Evolutionary conservation across 2,888 invertebrate species (phyloP), one percentile per base, ranked within the genome.

Genomic region (Caenorhabditis sp.): DNA sequence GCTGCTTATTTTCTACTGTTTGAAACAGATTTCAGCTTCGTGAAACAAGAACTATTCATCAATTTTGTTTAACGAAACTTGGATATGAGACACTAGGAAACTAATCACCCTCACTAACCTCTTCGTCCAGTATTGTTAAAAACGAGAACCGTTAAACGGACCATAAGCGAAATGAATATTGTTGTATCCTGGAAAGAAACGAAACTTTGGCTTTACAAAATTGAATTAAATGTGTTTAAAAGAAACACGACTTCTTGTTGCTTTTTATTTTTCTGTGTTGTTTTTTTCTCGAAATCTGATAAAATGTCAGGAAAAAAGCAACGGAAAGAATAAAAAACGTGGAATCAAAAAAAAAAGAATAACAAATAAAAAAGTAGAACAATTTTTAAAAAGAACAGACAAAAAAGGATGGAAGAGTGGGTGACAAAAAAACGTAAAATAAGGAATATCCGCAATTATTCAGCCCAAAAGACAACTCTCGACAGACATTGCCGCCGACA

Each of bases 111-210:
- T n/a, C n/a, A n/a, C n/a, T n/a, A 17, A 71, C 71, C 71, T 66
- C 72, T 64, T 61, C 60, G 60, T 72, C 67, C 72, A 67, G 72
- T 67, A 59, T 72, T 67, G 64, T 58, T 31, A 58, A 36, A 27
- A 3, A 7, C 26, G 4, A 21, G 20, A 20, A n/a, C 7, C 26
- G 27, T 31, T 20, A 4, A 27, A 17, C 72, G 72, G 72, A 72
- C 72, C 72, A 72, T 72, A 72, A 64, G 72, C 72, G 61, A 72
- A 67, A 43, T 43, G 43, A 43, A 43, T 43, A 43, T 43, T 43
- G 43, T 10, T 43, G 43, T 43, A 43, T 43, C 17, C 43, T 43
- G 43, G 3, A 43, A 43, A 43, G 17, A 43, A 7, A 43, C 43
- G 17, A 43, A 43, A 43, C 14, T 43, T 43, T 43, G 12, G 14